Base-by-base conservation (phyloP, 2,888 invertebrate genomes). In the Elysia crispata region DNA sequence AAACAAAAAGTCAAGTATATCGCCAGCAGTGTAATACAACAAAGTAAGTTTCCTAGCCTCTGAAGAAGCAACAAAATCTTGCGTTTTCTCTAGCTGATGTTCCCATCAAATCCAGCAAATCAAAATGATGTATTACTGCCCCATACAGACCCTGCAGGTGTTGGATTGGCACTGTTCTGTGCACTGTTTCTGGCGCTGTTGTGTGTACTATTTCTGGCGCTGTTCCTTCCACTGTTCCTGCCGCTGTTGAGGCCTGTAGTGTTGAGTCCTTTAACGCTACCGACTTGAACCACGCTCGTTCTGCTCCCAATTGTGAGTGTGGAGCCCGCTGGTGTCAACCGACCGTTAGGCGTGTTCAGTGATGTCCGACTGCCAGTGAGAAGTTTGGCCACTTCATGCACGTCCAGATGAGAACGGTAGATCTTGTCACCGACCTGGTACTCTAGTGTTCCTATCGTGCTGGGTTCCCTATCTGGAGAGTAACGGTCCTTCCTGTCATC, bases 331-430 rank as follows among this genome's bases (percentile, higher is more conserved):
- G n/a, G n/a, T 6, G 25, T 64, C 13, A 70, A 60, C 31, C 74
- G 79, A 33, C 67, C 49, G 41, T 66, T 28, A 15, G 75, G 1
- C 25, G 75, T 81, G 77, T 81, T 83, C 28, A 81, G 31, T 15
- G 79, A 79, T 31, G 79, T 69, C 13, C 67, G 31, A 54, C 82
- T 82, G 33, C 76, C 80, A 15, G 80, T 75, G 23, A 82, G 50
- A 50, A 81, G 80, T 0, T 74, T 64, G 15, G 76, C 76, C n/a
- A 82, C 50, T 49, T 82, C 80, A 5, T 80, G 79, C 60, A 82
- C 67, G 33, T 82, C 79, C 25, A 73, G 50, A n/a, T 76, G 66
- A n/a, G 49, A 76, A 23, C 79, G 74, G 67, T 79, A 76, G 62
- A 28, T 67, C 20, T 76, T 72, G n/a, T 73, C 73, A 13, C 79